Conservation (phyloP, 2,797 vertebrate species). For the Leucoraja ocellata region DNA sequence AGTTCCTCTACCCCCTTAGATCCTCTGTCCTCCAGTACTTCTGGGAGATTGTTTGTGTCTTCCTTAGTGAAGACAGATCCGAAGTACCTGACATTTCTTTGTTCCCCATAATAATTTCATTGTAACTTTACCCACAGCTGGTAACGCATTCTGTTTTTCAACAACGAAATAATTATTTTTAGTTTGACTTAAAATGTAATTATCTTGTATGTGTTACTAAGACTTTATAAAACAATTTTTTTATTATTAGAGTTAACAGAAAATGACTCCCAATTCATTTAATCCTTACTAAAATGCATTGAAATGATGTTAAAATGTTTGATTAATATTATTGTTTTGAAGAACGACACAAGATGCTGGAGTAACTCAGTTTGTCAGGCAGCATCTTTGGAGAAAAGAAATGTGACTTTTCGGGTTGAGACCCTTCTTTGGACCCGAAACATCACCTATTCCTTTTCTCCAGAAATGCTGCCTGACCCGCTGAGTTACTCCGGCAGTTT, state of each 20-base stretch:
- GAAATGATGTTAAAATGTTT: background rate
- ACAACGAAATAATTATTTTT: background rate
- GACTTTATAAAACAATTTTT: background rate
- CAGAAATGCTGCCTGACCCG: too few species aligned
- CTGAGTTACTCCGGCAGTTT: too few species aligned
- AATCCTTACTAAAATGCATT: background rate
- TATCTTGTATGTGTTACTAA: background rate
- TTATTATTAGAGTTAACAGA: background rate
- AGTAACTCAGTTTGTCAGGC: too few species aligned
- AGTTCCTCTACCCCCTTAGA: too few species aligned
- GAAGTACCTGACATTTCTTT: too few species aligned
- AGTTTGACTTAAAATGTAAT: background rate
- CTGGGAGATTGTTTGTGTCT: too few species aligned
- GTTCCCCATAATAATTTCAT: background rate
- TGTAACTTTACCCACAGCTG: background rate
- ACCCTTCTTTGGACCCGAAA: too few species aligned
- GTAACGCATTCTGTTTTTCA: background rate
- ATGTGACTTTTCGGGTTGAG: too few species aligned
- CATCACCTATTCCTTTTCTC: too few species aligned
- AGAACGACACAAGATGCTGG: background rate
- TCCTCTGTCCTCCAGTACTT: too few species aligned
- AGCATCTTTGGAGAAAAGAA: too few species aligned
- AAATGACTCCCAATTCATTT: background rate
- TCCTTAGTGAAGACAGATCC: too few species aligned
- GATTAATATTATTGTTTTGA: background rate